phyloP scores from a whole-genome alignment of 1,140 invertebrate species.

The Aporrectodea caliginosa region DNA sequence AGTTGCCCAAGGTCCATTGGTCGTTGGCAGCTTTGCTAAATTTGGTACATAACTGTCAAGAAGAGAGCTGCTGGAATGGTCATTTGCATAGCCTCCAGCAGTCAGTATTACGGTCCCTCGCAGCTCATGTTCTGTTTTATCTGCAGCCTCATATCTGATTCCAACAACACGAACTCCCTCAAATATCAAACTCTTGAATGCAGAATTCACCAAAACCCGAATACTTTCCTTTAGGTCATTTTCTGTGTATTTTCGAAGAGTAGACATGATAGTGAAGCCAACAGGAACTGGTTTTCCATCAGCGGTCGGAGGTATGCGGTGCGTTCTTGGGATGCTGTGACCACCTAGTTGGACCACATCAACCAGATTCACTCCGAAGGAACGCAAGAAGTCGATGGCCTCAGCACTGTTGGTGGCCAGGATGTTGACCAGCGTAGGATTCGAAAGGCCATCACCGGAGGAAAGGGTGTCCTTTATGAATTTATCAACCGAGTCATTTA shows the following conservation, averaged over 20 bases:
- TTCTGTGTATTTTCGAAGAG: slow-evolving; percentile 41
- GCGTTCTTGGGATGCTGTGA: slow-evolving; percentile 48
- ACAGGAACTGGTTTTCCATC: slow-evolving; percentile 52
- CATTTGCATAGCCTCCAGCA: slow-evolving; percentile 43
- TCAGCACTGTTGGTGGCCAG: slow-evolving; percentile 37
- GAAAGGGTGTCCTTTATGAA: slow-evolving; percentile 48
- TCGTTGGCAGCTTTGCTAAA: slow-evolving; percentile 45
- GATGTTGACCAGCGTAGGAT: slow-evolving; percentile 44
- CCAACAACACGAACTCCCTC: slow-evolving; percentile 15
- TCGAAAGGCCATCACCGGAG: slow-evolving; percentile 49
- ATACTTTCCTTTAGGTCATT: slow-evolving; percentile 36
- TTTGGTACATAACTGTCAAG: slow-evolving; percentile 44
- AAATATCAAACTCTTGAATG: slow-evolving; percentile 26
- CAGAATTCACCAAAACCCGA: slow-evolving; percentile 31
- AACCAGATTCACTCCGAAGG: slow-evolving; percentile 42
- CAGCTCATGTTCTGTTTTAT: slow-evolving; percentile 23
- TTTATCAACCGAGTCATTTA: slow-evolving; percentile 39
- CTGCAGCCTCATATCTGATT: slow-evolving; percentile 11
- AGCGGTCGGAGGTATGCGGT: slow-evolving; percentile 48
- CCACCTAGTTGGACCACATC: slow-evolving; percentile 52
- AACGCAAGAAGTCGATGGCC: slow-evolving; percentile 44
- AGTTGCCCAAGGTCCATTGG: slow-evolving; percentile 52
- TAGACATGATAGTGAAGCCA: slow-evolving; percentile 47
- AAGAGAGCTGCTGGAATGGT: slow-evolving; percentile 37
- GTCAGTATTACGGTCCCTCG: slow-evolving; percentile 45